Evolutionary conservation across 2,113 vertebrate genomes (phyloP).

Genomic region (Ifrita kowaldi): DNA sequence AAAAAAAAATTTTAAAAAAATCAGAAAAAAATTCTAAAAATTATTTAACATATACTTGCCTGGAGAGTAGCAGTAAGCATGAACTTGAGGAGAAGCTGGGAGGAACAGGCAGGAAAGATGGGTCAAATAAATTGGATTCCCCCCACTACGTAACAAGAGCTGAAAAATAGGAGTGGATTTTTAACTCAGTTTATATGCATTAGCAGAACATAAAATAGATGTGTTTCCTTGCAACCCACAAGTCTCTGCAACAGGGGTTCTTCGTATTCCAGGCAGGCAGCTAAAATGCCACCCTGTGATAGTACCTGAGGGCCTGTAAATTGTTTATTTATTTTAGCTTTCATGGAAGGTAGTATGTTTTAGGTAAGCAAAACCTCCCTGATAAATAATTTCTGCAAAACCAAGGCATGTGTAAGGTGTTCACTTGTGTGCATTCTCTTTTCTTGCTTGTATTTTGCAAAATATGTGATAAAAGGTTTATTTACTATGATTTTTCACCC

Average conservation of each 20-base stretch:
- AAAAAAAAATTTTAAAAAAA: background rate
- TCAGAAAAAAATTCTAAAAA: background rate
- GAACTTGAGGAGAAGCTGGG: background rate
- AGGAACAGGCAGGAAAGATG: background rate
- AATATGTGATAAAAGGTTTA: background rate
- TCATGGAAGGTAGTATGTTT: background rate
- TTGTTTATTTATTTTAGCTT: background rate
- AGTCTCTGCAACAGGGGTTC: background rate
- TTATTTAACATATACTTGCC: background rate
- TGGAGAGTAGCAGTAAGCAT: background rate
- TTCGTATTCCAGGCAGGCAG: slow-evolving; percentile 12
- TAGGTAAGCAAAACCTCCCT: background rate
- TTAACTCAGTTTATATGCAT: background rate
- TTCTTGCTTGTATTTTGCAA: background rate
- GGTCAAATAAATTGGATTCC: background rate
- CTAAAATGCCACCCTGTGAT: background rate
- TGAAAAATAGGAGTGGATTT: background rate
- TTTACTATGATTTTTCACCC: background rate
- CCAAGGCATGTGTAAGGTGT: background rate
- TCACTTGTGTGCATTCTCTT: background rate
- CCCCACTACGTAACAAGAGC: background rate
- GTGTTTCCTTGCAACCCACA: slow-evolving; percentile 1
- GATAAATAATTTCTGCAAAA: background rate
- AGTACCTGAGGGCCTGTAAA: background rate
- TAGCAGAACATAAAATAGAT: background rate